A percentile compares a stretch with the other conserved stretches of the same genome.
Conservation (phyloP, 1,140 invertebrate genomes). For the Leptoteleia sp. region DNA sequence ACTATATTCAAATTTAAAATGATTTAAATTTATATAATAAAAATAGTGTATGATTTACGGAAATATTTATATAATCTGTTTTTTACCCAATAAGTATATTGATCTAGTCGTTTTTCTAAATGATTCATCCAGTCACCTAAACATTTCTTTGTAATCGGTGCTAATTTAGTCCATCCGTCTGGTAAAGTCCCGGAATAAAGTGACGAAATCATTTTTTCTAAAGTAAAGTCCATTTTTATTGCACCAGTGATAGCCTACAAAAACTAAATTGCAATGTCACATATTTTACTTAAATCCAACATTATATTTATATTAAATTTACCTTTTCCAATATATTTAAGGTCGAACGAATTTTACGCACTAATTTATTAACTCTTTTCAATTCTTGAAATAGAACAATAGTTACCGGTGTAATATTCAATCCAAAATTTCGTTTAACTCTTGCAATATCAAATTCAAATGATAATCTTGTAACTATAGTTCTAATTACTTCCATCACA, state of each 20-base stretch:
- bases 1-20: no score
- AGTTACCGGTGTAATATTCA: constrained; percentile 89
- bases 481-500: constrained; percentile 88
- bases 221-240: constrained; percentile 91
- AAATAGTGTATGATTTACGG: no score
- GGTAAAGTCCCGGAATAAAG: constrained; percentile 92
- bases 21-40: no score
- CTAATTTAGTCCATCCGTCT: constrained; percentile 87
- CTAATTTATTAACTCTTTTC: constrained; percentile 91
- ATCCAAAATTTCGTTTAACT: constrained; percentile 88
- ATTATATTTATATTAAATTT: constrained; percentile 17
- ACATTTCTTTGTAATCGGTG: constrained; percentile 91
- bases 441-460: constrained; percentile 88
- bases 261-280: no score
- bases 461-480: constrained; percentile 88
- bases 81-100: constrained; percentile 89
- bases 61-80: no score
- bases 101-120: constrained; percentile 86
- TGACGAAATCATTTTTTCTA: constrained; percentile 90
- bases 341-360: constrained; percentile 86
- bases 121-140: constrained; percentile 94
- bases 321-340: constrained; percentile 88
- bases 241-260: constrained; percentile 90
- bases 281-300: no score
- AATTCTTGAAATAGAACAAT: constrained; percentile 94